phyloP scores from a whole-genome alignment of 37 sponge, comb jelly and placozoan genomes.

The Spongilla lacustris region DNA sequence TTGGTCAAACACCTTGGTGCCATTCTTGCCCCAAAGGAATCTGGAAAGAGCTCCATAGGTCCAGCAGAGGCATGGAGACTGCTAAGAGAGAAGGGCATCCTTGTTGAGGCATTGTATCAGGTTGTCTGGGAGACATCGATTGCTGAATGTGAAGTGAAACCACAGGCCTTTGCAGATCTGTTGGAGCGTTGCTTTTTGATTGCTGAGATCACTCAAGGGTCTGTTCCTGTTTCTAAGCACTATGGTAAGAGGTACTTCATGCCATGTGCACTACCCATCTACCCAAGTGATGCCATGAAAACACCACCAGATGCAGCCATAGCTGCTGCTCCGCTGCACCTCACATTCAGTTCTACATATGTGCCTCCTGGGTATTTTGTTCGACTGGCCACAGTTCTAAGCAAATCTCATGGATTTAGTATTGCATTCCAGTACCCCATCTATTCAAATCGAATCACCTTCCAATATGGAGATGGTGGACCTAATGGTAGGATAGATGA shows the following conservation, averaged over 20 bases:
- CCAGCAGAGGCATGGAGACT: conserved; percentile 7
- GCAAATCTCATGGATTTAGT: neutral
- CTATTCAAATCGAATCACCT: conserved; percentile 31
- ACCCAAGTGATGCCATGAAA: neutral
- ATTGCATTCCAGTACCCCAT: conserved; percentile 15
- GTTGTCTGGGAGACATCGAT: conserved; percentile 16
- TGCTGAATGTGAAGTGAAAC: neutral
- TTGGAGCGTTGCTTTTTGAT: conserved; percentile 29
- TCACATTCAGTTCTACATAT: conserved; percentile 24
- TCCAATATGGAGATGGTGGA: conserved; percentile 5
- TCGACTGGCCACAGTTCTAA: conserved; percentile 33
- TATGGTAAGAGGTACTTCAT: conserved; percentile 34
- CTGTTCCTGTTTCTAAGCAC: neutral
- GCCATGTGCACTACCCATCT: conserved; percentile 11
- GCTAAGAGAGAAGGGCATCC: conserved; percentile 36
- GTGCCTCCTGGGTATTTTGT: conserved; percentile 63
- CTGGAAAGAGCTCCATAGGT: neutral
- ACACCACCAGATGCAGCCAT: neutral
- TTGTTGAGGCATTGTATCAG: conserved; percentile 42
- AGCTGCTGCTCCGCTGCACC: conserved; percentile 34
- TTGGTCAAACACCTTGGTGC: conserved; percentile 35
- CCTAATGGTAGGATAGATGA: conserved; percentile 14
- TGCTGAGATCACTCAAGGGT: neutral
- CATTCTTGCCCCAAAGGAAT: conserved; percentile 26
- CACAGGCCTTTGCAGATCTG: conserved; percentile 27